Conservation (phyloP, 2,888 invertebrate species). For the Resseliella maxima region DNA sequence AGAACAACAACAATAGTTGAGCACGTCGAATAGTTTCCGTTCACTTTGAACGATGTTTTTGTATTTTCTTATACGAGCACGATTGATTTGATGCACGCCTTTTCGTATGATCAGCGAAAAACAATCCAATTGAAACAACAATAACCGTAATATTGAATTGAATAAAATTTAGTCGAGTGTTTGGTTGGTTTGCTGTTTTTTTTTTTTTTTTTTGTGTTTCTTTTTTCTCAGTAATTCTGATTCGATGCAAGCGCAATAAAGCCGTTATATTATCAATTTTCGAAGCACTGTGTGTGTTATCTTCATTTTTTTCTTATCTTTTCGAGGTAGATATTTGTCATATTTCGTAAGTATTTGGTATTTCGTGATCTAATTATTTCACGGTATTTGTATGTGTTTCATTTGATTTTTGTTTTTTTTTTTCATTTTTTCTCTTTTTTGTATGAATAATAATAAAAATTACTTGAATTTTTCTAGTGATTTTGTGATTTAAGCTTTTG, state of each 20-base stretch:
- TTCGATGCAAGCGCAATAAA: background rate
- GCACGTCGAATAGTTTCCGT: background rate
- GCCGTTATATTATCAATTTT: background rate
- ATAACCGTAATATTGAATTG: background rate
- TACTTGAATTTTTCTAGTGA: too few species aligned
- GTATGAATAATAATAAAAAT: too few species aligned
- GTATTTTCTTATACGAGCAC: background rate
- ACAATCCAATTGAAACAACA: background rate
- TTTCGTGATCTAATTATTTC: background rate
- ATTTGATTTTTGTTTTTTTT: too few species aligned
- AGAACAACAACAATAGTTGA: too few species aligned
- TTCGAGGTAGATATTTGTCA: background rate
- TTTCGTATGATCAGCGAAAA: background rate
- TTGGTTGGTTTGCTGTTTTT: too few species aligned
- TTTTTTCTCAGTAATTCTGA: too few species aligned
- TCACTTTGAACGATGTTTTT: background rate
- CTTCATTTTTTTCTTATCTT: background rate
- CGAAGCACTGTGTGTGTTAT: background rate
- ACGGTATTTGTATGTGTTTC: background rate
- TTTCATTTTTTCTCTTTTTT: too few species aligned
- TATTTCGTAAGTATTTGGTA: background rate
- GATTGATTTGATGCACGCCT: background rate
- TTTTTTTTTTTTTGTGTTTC: too few species aligned
- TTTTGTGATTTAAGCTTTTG: too few species aligned
- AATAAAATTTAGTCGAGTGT: background rate